Evolutionary conservation across 1,140 invertebrate genomes (phyloP), one percentile per base, ranked within the genome.

Genomic region (Streblospio benedicti): DNA sequence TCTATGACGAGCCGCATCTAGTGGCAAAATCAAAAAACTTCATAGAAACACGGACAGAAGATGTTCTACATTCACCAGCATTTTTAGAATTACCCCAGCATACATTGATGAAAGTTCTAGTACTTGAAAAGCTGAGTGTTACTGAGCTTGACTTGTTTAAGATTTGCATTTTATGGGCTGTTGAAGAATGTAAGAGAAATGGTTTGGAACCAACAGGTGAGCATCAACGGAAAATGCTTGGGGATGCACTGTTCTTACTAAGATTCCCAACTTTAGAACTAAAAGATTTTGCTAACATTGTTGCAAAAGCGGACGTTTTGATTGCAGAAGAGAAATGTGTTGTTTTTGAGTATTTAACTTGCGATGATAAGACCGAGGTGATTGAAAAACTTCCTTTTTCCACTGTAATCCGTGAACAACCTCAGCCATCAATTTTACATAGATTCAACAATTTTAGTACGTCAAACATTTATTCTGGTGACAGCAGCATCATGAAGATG

Each of bases 1-100:
- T 91, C 0, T 91, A 90, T 76, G 88, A 90, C 60, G 88, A 90
- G 69, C 85, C 85, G 54, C 80, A 84, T 5, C 73, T 91, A 0
- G 86, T 88, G 82, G 84, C 88, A 25, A 88, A 88, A 76, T 90
- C 88, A 75, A 62, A 61, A 64, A 31, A 4, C 16, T 64, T 35
- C 49, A 55, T 61, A 16, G 54, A 59, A 44, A 64, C 31, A 23
- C 53, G 86, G 67, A 90, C 89, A 0, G 80, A 83, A 41, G 85
- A 88, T 63, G 84, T 91, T 1, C 67, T 91, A 9, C 82, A 81
- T 31, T 86, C 88, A 71, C 78, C 82, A 20, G 86, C 84, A 63
- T 90, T 90, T 78, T 81, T 86, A 55, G 87, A 90, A 54, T 82
- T 60, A 9, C 32, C 59, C 16, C 35, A n/a, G 30, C 25, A 16